Percentiles rank a stretch among this genome's conserved stretches.
phyloP scores from a whole-genome alignment of 2,888 invertebrate species.

The Nemoura dubitans region DNA sequence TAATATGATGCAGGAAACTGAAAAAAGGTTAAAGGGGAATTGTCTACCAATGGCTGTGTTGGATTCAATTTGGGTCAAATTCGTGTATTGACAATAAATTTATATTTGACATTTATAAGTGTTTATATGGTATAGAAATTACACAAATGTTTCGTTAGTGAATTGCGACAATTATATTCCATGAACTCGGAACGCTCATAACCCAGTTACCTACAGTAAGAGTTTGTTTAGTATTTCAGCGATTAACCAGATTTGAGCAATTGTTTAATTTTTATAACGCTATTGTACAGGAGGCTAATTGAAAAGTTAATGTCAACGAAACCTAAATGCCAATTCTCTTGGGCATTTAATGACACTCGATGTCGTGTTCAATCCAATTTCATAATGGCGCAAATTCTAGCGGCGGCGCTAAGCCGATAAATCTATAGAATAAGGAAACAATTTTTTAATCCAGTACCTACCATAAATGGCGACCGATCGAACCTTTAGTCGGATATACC shows the following conservation, averaged over 20 bases:
- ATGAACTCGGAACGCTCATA: not conserved
- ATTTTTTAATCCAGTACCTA: too few relatives aligned
- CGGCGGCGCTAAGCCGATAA: too few relatives aligned
- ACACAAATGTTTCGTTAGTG: not conserved
- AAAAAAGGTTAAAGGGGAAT: not conserved
- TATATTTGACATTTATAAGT: not conserved
- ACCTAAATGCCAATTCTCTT: too few relatives aligned
- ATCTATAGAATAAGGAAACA: too few relatives aligned
- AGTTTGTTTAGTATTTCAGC: too few relatives aligned
- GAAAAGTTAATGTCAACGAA: too few relatives aligned
- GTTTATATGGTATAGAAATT: not conserved
- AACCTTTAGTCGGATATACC: too few relatives aligned
- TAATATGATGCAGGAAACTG: not conserved
- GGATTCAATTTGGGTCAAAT: conserved; percentile 12
- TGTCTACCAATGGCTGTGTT: not conserved
- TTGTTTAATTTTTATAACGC: not conserved
- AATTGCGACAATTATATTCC: not conserved
- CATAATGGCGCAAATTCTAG: too few relatives aligned
- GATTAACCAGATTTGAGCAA: not conserved
- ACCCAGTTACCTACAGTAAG: not conserved
- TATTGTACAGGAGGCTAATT: too few relatives aligned
- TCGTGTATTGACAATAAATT: not conserved
- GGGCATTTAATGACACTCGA: too few relatives aligned
- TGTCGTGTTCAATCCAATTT: too few relatives aligned
- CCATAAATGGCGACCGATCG: too few relatives aligned